phyloP scores from a whole-genome alignment of 1,140 invertebrate genomes.

The Aricia agestis region DNA sequence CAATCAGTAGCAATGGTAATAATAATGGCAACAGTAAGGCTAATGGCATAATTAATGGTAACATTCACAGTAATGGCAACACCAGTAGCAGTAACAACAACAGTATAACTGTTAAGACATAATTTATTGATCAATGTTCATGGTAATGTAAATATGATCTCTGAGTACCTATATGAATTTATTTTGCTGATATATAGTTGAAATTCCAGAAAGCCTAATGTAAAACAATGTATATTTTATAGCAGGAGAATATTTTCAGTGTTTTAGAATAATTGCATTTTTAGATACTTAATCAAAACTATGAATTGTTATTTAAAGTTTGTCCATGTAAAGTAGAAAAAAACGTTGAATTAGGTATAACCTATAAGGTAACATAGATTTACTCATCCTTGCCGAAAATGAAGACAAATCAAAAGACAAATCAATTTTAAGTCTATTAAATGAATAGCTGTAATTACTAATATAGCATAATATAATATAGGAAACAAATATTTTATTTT shows the following conservation, averaged over 20 bases:
- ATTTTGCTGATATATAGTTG: neutral
- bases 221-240: neutral
- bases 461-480: neutral
- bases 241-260: neutral
- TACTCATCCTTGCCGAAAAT: neutral
- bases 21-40: neutral
- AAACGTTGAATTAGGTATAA: no score
- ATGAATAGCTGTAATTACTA: neutral
- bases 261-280: no score
- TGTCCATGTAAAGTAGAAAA: no score
- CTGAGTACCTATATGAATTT: neutral
- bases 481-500: no score
- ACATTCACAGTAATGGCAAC: neutral
- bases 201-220: neutral
- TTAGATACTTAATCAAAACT: no score
- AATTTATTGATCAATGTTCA: constrained; percentile 17
- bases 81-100: neutral
- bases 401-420: neutral
- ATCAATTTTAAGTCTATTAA: neutral
- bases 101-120: constrained; percentile 39
- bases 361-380: no score
- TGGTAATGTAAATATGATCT: neutral
- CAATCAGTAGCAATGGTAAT: neutral
- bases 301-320: no score
- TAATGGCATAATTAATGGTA: neutral